Base-by-base conservation (phyloP, 2,797 vertebrate genomes). In the Geotrypetes seraphini region DNA sequence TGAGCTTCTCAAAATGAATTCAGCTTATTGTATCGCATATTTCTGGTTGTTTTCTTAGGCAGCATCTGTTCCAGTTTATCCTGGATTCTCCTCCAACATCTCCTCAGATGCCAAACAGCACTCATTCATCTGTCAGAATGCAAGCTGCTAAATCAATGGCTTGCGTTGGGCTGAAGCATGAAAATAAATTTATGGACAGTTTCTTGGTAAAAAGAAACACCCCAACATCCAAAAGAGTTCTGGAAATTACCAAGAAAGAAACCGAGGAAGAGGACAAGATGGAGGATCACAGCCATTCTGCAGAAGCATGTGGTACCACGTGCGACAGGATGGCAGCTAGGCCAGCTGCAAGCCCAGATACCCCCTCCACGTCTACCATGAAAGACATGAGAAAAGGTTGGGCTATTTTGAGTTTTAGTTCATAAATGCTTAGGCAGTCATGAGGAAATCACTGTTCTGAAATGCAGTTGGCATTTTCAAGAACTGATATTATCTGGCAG, bases 371-470 rank as follows among this genome's bases (percentile, higher is more conserved):
- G 1, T 80, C 86, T 4, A 36, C 69, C 27, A 7, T 50, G 2
- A 89, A 83, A 51, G 67, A 63, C 1, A 30, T 54, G 4, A 47
- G 65, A 28, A 96, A 87, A 90, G 94, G 95, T 99, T 35, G 28
- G 26, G 6, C n/a, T 13, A 4, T 25, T n/a, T n/a, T n/a, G n/a
- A n/a, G n/a, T n/a, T n/a, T n/a, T n/a, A n/a, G n/a, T n/a, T n/a
- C n/a, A n/a, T n/a, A n/a, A n/a, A n/a, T n/a, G n/a, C n/a, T n/a
- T n/a, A n/a, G n/a, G n/a, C n/a, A n/a, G n/a, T n/a, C n/a, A n/a
- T n/a, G n/a, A n/a, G n/a, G n/a, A n/a, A n/a, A n/a, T n/a, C n/a
- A n/a, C n/a, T n/a, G n/a, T n/a, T n/a, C n/a, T n/a, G n/a, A n/a
- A n/a, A n/a, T n/a, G n/a, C n/a, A n/a, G n/a, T n/a, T n/a, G n/a